Evolutionary conservation across 1,140 invertebrate species (phyloP).

Genomic region (Propsilocerus akamusi): DNA sequence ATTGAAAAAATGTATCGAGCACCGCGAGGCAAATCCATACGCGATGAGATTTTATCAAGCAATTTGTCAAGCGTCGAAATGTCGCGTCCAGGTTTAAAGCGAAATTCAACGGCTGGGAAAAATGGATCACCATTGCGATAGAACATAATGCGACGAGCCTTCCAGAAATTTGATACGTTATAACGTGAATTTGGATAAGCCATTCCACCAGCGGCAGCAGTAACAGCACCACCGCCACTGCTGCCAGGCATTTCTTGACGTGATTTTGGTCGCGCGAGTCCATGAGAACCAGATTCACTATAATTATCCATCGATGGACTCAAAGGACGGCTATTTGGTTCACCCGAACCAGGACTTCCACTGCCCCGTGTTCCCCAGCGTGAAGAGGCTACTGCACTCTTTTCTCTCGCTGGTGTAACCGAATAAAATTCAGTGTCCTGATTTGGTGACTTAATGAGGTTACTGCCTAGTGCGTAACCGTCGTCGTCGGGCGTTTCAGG

Average conservation of each 20-base stretch:
- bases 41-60: conserved; percentile 61
- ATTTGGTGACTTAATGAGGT: not conserved
- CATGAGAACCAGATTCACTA: not conserved
- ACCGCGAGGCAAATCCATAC: conserved; percentile 65
- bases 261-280: conserved; percentile 17
- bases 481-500: not conserved
- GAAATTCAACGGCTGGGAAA: conserved; percentile 72
- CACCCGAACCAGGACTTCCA: not conserved
- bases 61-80: conserved; percentile 73
- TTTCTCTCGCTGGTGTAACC: not conserved
- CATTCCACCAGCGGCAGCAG: conserved; percentile 5
- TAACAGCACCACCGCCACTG: conserved; percentile 5
- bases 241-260: conserved; percentile 18
- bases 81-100: conserved; percentile 73
- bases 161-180: conserved; percentile 68
- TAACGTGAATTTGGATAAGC: conserved; percentile 36
- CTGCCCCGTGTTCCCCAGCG: not conserved
- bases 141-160: conserved; percentile 68
- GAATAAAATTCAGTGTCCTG: not conserved
- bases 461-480: not conserved
- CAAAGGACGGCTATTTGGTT: not conserved
- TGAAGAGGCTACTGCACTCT: not conserved
- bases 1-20: conserved; percentile 78
- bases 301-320: conserved; percentile 1
- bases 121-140: conserved; percentile 88